These are phyloP conservation scores for Brachypteracias leptosomus DNA, from an alignment of 2,113 vertebrate genomes.

Conservation along the genomic window DNA sequence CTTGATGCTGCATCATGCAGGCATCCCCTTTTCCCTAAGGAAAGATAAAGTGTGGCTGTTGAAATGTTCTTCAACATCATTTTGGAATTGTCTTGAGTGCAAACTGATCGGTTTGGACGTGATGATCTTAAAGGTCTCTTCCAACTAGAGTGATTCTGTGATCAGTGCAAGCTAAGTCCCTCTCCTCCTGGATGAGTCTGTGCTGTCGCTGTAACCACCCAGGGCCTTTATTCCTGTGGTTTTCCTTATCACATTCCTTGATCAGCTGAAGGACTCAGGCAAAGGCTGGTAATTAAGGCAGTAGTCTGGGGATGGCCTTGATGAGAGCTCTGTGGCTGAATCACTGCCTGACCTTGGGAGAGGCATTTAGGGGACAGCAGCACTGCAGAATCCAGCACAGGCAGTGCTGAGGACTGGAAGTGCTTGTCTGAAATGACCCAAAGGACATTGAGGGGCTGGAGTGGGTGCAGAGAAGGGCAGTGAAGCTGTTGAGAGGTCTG, in stretches of 20 bases:
- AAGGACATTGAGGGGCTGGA: too few species aligned
- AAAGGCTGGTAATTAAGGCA: not conserved
- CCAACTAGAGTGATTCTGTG: not conserved
- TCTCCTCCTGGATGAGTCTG: not conserved
- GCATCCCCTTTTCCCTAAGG: not conserved
- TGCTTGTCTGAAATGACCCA: not conserved
- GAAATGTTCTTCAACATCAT: not conserved
- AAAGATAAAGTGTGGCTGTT: not conserved
- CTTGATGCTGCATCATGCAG: not conserved
- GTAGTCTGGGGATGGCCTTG: not conserved
- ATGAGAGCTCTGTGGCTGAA: accelerated
- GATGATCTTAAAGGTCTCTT: too few species aligned
- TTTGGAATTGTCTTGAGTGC: not conserved
- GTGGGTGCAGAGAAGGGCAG: too few species aligned
- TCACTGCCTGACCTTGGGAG: not conserved
- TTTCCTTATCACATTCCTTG: not conserved
- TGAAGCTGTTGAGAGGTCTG: too few species aligned
- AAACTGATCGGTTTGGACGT: too few species aligned
- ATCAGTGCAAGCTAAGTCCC: not conserved
- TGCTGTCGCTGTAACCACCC: not conserved
- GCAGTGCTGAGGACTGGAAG: not conserved
- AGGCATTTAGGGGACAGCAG: not conserved
- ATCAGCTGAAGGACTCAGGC: not conserved
- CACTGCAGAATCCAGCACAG: accelerated
- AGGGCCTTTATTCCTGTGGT: not conserved